A percentile compares a stretch with the other conserved stretches of the same genome.
These are phyloP conservation scores for Myanophis thanlyinensis DNA, from an alignment of 2,113 vertebrate genomes.

Conservation along the genomic window DNA sequence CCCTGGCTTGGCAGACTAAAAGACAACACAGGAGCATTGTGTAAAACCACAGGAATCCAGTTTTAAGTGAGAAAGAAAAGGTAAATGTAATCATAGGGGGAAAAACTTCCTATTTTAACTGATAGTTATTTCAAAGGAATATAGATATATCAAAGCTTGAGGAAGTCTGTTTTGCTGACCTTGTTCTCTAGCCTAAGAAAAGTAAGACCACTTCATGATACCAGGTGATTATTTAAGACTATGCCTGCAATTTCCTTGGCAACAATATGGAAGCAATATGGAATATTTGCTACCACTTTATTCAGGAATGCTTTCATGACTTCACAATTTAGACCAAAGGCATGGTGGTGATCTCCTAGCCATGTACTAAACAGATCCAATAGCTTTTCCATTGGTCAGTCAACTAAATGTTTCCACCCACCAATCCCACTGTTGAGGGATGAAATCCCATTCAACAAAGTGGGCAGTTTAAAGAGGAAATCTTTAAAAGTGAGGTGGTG, in stretches of 20 bases:
- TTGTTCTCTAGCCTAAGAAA: neutral
- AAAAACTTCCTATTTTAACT: neutral
- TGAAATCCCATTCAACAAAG: neutral
- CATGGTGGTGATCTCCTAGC: neutral
- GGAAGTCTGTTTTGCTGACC: neutral
- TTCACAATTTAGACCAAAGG: neutral
- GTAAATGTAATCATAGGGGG: constrained; percentile 60
- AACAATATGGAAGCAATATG: neutral
- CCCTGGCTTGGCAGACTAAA: constrained; percentile 90
- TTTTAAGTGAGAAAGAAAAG: constrained; percentile 64
- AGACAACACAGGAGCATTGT: constrained; percentile 62
- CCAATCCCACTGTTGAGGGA: neutral
- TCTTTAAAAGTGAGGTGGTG: neutral
- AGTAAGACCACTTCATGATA: neutral
- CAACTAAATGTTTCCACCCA: neutral
- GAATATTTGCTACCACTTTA: neutral
- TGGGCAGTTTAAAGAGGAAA: neutral
- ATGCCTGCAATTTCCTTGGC: neutral
- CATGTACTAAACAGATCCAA: neutral
- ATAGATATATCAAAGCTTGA: neutral
- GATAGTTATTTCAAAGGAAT: neutral
- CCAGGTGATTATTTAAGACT: neutral
- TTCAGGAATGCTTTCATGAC: neutral
- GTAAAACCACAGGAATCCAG: constrained; percentile 61
- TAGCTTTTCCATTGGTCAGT: neutral